Evolutionary conservation across 1,140 invertebrate species (phyloP).

Genomic region (Procambarus clarkii): DNA sequence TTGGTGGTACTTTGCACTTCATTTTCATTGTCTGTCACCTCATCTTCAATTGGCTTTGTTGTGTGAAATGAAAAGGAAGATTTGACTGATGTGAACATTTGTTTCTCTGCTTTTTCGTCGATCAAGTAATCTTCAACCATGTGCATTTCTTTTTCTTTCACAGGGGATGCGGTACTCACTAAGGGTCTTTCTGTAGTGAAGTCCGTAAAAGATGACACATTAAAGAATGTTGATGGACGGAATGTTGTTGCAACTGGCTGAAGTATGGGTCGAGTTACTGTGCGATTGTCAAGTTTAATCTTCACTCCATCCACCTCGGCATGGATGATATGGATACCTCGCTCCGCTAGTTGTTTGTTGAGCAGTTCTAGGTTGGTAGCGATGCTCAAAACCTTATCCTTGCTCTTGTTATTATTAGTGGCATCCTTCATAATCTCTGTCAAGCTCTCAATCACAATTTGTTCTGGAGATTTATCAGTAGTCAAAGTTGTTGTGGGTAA

Average conservation of each 20-base stretch:
- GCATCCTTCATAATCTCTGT: slow-evolving; percentile 60
- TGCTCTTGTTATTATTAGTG: slow-evolving; percentile 54
- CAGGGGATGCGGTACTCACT: background rate
- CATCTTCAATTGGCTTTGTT: slow-evolving; percentile 4
- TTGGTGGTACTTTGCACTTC: slow-evolving; percentile 50
- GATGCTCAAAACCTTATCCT: slow-evolving; percentile 53
- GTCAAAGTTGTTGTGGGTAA: background rate
- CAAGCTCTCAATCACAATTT: slow-evolving; percentile 55
- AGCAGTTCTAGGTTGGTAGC: slow-evolving; percentile 42
- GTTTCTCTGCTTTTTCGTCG: background rate
- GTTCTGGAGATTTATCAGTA: slow-evolving; percentile 34
- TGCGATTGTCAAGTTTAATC: slow-evolving; percentile 57
- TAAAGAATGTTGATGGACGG: slow-evolving; percentile 27
- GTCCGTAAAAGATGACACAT: background rate
- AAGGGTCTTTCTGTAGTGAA: slow-evolving; percentile 9
- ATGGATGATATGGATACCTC: slow-evolving; percentile 59
- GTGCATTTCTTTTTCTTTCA: background rate
- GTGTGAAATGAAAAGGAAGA: slow-evolving; percentile 56
- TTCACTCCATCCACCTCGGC: slow-evolving; percentile 55
- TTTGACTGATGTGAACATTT: slow-evolving; percentile 42
- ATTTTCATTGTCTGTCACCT: slow-evolving; percentile 32
- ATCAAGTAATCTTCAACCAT: background rate
- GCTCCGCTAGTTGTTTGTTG: slow-evolving; percentile 46
- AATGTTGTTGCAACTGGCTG: slow-evolving; percentile 38
- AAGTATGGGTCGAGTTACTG: slow-evolving; percentile 21